Evolutionary conservation across 1,140 invertebrate species (phyloP), one percentile per base, ranked within the genome.

Genomic region (Pseudobourletiella spinata): DNA sequence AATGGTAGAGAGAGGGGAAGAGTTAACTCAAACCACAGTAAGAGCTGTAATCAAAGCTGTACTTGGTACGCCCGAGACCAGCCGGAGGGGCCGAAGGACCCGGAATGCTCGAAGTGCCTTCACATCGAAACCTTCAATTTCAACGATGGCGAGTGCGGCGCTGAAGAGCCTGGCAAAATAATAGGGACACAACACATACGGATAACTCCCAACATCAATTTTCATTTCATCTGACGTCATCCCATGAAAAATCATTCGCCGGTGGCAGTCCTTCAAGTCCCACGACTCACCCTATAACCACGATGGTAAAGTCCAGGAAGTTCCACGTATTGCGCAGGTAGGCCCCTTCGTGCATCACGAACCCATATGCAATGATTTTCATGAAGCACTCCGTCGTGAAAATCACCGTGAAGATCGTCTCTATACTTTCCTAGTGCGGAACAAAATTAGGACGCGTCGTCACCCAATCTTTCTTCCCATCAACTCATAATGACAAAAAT

Each of bases 391-490:
- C 96, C 62, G 88, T 82, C 43, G 95, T 98, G 82, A 99, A 99
- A 79, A 99, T 95, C 70, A 97, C 91, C 75, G 98, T 83, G 83
- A 99, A 99, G 73, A 98, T 81, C 79, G 93, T 91, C 80, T 99
- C 96, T 72, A 99, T 87, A 79, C 92, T 89, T 84, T 98, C 95
- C 94, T 97, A n/a, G n/a, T n/a, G n/a, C n/a, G n/a, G n/a, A n/a
- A n/a, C 81, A 63, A 69, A 29, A 72, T 26, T 56, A 72, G 54
- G 71, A 64, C 24, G 56, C 22, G 52, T 44, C 71, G 69, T 44
- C 4, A 25, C 14, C 25, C 20, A n/a, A 42, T 42, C 14, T 42
- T 42, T 18, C 35, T 18, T 18, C 18, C 22, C 22, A 11, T 22
- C 14, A 15, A 14, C 11, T 50, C 46, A 50, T 15, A 11, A 14